Percentiles rank a stretch among this genome's conserved stretches.
Evolutionary conservation across 2,888 invertebrate genomes (phyloP).

Genomic region (Lithophane leautieri): DNA sequence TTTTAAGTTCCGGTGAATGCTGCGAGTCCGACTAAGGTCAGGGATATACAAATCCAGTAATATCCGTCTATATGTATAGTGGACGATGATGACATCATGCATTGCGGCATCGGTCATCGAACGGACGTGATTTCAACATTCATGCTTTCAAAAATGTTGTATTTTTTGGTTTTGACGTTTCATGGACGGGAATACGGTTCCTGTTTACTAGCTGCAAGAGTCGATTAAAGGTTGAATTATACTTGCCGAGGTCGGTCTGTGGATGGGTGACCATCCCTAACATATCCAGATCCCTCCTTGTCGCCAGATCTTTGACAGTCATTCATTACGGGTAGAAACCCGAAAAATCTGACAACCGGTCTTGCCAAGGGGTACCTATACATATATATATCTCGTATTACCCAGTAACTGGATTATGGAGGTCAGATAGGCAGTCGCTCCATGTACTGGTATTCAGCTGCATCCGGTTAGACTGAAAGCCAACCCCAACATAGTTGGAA

Average conservation of each 20-base stretch:
- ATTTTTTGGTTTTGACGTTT: not conserved
- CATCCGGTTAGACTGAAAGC: not conserved
- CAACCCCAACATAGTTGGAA: not conserved
- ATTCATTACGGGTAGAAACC: not conserved
- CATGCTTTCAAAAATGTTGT: not conserved
- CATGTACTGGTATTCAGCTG: not conserved
- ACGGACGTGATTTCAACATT: constrained; percentile 32
- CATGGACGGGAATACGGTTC: not conserved
- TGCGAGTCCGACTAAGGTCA: constrained; percentile 6
- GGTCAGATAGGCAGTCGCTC: not conserved
- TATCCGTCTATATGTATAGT: constrained; percentile 9
- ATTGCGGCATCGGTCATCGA: constrained; percentile 39
- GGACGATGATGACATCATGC: constrained; percentile 40
- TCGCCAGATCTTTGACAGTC: not conserved
- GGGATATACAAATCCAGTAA: constrained; percentile 15
- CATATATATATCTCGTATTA: not conserved
- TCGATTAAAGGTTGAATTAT: not conserved
- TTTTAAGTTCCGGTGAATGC: constrained; percentile 3
- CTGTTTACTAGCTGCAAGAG: too few species aligned
- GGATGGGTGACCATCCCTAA: not conserved
- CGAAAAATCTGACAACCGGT: not conserved
- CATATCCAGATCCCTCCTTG: not conserved
- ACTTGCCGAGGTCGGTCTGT: not conserved
- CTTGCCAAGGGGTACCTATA: not conserved
- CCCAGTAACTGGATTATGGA: not conserved